Evolutionary conservation across 2,888 invertebrate genomes (phyloP), one percentile per base, ranked within the genome.

Genomic region (Epinotia ramella): DNA sequence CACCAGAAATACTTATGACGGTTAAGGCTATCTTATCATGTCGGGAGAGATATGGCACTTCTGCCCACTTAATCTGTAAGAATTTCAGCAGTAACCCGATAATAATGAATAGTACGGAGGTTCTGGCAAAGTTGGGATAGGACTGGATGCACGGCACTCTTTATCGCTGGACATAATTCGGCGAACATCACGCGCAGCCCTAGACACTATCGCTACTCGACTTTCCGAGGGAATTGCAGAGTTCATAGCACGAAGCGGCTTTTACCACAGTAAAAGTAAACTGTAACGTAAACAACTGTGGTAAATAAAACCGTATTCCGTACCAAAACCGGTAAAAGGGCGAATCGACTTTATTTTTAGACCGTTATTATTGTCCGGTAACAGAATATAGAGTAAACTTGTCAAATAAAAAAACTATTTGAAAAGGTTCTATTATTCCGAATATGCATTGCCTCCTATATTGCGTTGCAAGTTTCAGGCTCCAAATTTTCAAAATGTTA

Each of bases 141-240:
- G 80, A 89, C 87, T 85, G 85, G 85, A 84, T 85, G 88, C 88
- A 88, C 86, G 88, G 88, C 88, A 86, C 83, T 83, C 86, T 88
- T 88, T 91, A 91, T 91, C 90, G 86, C 84, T 77, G 81, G 83
- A 86, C 88, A 90, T 89, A 89, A 89, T 91, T 91, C 87, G 89
- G 88, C 84, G 85, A 82, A 83, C 89, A 87, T 89, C 91, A 89
- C 90, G 89, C 89, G 86, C 87, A 84, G 84, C 84, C 82, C 85
- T 84, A 83, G 82, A 82, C 84, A 83, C 83, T 89, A 90, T 89
- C 89, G 86, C 68, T 67, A 20, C 84, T 84, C 83, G 83, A 89
- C 85, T 86, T 83, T 85, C 86, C 86, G 85, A 87, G 79, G 78
- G 84, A 84, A 46, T 59, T 44, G 84, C 85, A 84, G 82, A 83